Percentiles rank a stretch among this genome's conserved stretches.
Conservation (phyloP, 35 echinoderm and acorn worm genomes). For the Nesometra sesokonis region DNA sequence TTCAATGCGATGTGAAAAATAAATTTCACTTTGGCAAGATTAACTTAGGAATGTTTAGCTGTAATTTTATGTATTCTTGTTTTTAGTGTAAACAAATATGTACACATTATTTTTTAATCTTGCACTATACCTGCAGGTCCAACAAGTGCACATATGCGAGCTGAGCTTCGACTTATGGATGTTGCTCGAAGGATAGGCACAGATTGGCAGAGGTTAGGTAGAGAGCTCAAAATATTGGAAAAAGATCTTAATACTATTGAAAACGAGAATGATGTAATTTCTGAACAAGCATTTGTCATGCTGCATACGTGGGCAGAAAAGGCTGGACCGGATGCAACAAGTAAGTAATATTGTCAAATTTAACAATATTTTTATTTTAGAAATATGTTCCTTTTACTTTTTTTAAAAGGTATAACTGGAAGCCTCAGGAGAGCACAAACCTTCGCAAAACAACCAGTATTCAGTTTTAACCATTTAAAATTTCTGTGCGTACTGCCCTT, state of each 20-base stretch:
- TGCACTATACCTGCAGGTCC: slow-evolving; percentile 25
- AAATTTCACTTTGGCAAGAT: no score
- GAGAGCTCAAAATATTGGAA: slow-evolving; percentile 61
- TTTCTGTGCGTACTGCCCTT: no score
- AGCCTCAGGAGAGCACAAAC: no score
- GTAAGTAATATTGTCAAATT: slow-evolving; percentile 57
- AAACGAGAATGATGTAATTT: slow-evolving; percentile 79
- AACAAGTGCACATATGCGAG: slow-evolving; percentile 52
- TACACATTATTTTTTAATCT: no score
- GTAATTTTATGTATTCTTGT: no score
- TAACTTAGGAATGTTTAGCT: no score
- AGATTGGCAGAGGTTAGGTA: slow-evolving; percentile 78
- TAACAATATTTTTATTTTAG: background rate
- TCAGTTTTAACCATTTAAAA: no score
- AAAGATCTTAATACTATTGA: slow-evolving; percentile 75
- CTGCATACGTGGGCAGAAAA: slow-evolving; percentile 84
- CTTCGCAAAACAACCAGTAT: no score
- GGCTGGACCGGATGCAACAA: slow-evolving; percentile 57
- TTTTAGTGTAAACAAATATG: no score
- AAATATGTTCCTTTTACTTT: no score
- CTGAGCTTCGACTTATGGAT: slow-evolving; percentile 79
- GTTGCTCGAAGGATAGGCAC: slow-evolving; percentile 60
- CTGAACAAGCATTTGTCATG: slow-evolving; percentile 90
- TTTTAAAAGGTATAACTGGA: no score
- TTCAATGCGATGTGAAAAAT: no score